These are phyloP conservation scores for Pteropus alecto DNA, from an alignment of 2,113 vertebrate species.

Conservation along the genomic window DNA sequence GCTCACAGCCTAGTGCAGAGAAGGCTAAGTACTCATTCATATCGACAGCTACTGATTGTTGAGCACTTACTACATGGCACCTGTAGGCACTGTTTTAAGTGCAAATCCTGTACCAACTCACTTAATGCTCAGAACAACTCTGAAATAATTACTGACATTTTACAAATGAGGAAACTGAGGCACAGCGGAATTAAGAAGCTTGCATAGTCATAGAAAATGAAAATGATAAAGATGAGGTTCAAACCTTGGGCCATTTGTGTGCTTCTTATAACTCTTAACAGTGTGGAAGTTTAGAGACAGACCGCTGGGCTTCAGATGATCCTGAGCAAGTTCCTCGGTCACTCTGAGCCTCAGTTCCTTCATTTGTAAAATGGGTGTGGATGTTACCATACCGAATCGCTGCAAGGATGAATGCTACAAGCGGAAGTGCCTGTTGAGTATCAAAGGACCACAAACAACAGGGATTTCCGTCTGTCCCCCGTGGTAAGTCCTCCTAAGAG, in stretches of 20 bases:
- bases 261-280: background rate
- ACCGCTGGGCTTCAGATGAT: background rate
- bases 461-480: background rate
- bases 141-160: background rate
- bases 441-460: background rate
- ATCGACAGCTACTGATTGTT: background rate
- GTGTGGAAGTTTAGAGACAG: rapidly evolving
- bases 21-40: too few species aligned
- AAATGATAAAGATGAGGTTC: background rate
- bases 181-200: background rate
- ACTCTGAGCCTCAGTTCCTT: background rate
- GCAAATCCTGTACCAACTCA: background rate
- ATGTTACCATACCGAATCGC: background rate
- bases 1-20: background rate
- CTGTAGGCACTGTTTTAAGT: background rate
- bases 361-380: background rate
- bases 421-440: background rate
- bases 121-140: background rate
- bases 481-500: background rate
- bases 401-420: background rate
- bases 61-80: background rate
- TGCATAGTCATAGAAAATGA: background rate
- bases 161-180: background rate
- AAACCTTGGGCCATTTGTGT: background rate
- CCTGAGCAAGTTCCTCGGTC: background rate